A percentile compares a stretch with the other conserved stretches of the same genome.
Evolutionary conservation across 2,113 vertebrate species (phyloP).

Genomic region (Andinoacara biseriatus): DNA sequence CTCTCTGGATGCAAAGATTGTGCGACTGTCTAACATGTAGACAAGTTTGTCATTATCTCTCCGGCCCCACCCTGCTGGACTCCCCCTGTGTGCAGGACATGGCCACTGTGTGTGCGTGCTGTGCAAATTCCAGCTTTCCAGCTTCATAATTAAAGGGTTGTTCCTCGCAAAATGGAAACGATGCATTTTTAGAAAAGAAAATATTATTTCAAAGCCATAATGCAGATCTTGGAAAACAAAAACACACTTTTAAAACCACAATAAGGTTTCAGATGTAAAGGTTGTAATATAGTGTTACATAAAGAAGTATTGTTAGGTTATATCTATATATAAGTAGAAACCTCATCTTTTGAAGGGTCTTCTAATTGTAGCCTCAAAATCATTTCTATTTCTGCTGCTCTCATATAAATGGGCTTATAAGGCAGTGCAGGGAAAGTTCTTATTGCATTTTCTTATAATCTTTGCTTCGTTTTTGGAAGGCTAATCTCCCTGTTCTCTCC

Average conservation of each 20-base stretch:
- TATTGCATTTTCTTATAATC: constrained; percentile 78
- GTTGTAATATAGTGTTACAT: background rate
- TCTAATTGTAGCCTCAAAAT: constrained; percentile 23
- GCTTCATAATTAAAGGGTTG: constrained; percentile 46
- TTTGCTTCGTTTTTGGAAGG: constrained; percentile 61
- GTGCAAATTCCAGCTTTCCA: constrained; percentile 15
- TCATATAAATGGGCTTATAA: constrained; percentile 58
- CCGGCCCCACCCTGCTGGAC: constrained; percentile 1
- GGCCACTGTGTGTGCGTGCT: background rate
- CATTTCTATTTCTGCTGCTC: background rate
- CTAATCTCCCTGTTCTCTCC: constrained; percentile 68
- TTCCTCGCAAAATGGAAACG: constrained; percentile 16
- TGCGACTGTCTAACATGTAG: background rate
- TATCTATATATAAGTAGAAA: background rate
- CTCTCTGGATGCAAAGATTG: background rate
- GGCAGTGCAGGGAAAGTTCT: constrained; percentile 41
- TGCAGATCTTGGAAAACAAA: constrained; percentile 27
- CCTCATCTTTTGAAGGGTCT: background rate
- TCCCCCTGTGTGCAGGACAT: constrained; percentile 14
- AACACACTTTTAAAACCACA: background rate
- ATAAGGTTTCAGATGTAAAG: constrained; percentile 8
- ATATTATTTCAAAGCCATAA: constrained; percentile 2
- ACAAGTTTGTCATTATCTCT: constrained; percentile 1
- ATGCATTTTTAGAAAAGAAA: constrained; percentile 35
- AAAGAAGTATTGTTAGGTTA: constrained; percentile 4